Base-by-base conservation (phyloP, 2,888 invertebrate species). In the Acanthosoma haemorrhoidale region DNA sequence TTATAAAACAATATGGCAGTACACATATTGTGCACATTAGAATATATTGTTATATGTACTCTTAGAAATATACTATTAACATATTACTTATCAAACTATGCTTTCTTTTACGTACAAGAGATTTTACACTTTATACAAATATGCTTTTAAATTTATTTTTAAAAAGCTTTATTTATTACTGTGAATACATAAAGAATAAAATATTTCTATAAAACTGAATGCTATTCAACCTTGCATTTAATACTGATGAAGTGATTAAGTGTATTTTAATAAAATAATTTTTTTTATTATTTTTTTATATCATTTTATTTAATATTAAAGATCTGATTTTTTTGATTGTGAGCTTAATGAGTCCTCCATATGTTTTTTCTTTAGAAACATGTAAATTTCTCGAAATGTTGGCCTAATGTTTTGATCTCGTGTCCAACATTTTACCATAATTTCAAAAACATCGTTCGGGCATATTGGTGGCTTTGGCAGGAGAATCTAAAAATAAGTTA, bases 401-500 rank as follows among this genome's bases (percentile, higher is more conserved):
- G 86, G 86, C 75, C 87, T 80, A 66, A 82, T 79, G 38, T 80
- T 79, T 75, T 86, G 85, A 77, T 86, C 85, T 75, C 85, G 80
- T 76, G 82, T 83, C 86, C 86, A 87, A 77, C 87, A 91, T 76
- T 86, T 85, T 77, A 86, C 84, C 88, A 91, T 88, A 74, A 91
- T 82, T 74, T 87, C 85, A 81, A 91, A 91, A 60, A 92, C 86
- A 76, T 88, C 87, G 16, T 86, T 83, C 13, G 91, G 88, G 79
- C 91, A 92, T 72, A 89, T 86, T 66, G 85, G 84, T 43, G 92
- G 92, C 76, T 88, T 86, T 75, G 89, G 89, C 82, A 89, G 85
- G 75, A 88, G 79, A 63, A 82, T 80, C 82, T 82, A n/a, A 60
- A 69, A 38, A 15, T 21, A 29, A 36, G 51, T 41, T n/a, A 58